A percentile compares a stretch with the other conserved stretches of the same genome.
These are phyloP conservation scores for Tetrao urogallus DNA, from an alignment of 2,113 vertebrate genomes.

Conservation along the genomic window DNA sequence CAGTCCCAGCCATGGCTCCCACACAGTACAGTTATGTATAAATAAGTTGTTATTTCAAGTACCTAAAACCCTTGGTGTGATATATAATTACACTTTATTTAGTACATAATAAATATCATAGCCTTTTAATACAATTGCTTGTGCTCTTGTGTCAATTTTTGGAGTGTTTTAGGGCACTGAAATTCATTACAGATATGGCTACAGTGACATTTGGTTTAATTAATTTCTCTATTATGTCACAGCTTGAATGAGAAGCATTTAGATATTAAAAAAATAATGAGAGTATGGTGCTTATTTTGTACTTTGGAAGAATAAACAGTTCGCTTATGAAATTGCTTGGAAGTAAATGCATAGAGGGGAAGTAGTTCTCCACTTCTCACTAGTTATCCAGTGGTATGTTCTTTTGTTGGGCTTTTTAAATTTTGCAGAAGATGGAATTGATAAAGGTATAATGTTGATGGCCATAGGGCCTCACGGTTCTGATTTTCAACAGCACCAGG, in stretches of 20 bases:
- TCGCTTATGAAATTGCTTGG: background rate
- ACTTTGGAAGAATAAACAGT: background rate
- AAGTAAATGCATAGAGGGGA: background rate
- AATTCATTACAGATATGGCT: slow-evolving; percentile 43
- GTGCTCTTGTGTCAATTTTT: background rate
- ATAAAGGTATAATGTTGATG: background rate
- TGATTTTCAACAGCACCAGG: background rate
- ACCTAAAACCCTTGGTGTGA: background rate
- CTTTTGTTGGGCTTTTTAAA: background rate
- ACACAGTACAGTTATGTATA: background rate
- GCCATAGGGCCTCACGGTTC: background rate
- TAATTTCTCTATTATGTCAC: slow-evolving; percentile 47
- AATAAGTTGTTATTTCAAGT: slow-evolving; percentile 2
- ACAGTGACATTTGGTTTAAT: slow-evolving; percentile 52
- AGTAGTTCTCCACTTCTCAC: background rate
- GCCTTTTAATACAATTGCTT: slow-evolving; percentile 29
- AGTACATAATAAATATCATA: slow-evolving; percentile 17
- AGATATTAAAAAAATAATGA: background rate
- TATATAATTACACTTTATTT: background rate
- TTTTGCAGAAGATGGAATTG: background rate
- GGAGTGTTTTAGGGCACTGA: slow-evolving; percentile 14
- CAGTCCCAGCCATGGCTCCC: background rate
- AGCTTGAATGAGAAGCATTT: slow-evolving; percentile 39
- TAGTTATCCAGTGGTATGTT: background rate
- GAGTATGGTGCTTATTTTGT: background rate